Evolutionary conservation across 2,888 invertebrate species (phyloP).

Genomic region (Diplazon laetatorius): DNA sequence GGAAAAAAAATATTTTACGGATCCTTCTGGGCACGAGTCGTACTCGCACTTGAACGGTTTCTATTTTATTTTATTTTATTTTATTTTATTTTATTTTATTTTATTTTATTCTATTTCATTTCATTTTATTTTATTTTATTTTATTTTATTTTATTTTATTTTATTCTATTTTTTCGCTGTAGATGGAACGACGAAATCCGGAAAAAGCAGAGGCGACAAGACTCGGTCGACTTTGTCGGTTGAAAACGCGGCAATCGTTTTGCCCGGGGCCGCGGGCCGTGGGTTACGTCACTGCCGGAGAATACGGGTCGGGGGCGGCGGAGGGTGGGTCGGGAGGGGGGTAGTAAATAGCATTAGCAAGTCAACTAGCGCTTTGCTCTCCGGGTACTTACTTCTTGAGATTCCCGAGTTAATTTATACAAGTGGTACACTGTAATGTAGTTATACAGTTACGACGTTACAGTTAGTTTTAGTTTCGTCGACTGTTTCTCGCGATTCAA

Average conservation of each 20-base stretch:
- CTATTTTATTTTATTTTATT: too few relatives aligned
- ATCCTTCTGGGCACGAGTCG: too few relatives aligned
- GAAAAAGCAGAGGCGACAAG: background rate
- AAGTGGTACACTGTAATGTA: slow-evolving; percentile 78
- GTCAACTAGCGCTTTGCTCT: slow-evolving; percentile 80
- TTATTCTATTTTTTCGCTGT: background rate
- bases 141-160: too few relatives aligned
- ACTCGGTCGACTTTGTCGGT: slow-evolving; percentile 1
- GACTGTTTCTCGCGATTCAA: slow-evolving; percentile 63
- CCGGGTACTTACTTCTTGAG: slow-evolving; percentile 80
- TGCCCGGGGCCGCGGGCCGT: slow-evolving; percentile 18
- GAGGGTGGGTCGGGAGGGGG: too few relatives aligned
- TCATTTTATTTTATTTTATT: too few relatives aligned
- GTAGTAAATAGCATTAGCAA: slow-evolving; percentile 81
- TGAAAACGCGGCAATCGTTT: slow-evolving; percentile 26
- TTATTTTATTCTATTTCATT: too few relatives aligned
- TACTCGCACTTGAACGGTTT: too few relatives aligned
- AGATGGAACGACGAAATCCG: background rate
- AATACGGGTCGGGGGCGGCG: too few relatives aligned
- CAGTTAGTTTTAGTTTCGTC: slow-evolving; percentile 77
- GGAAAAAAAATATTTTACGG: too few relatives aligned
- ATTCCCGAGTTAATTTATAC: slow-evolving; percentile 81
- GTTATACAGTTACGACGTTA: slow-evolving; percentile 77
- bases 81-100: too few relatives aligned
- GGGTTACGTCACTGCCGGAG: slow-evolving; percentile 71